Evolutionary conservation across 2,113 vertebrate species (phyloP).

Genomic region (Eulacestoma nigropectus): DNA sequence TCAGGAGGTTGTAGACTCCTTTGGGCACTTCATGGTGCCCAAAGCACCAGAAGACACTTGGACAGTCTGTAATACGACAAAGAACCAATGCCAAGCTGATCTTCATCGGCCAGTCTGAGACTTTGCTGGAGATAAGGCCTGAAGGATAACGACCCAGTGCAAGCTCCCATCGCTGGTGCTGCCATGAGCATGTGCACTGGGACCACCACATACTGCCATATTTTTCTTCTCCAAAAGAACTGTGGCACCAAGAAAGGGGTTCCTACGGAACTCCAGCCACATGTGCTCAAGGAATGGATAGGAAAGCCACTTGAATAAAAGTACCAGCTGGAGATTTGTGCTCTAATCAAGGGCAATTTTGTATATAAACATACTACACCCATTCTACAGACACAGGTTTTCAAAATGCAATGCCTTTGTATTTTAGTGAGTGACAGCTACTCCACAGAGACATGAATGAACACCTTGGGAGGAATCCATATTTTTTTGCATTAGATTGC

Average conservation of each 20-base stretch:
- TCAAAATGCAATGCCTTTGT: not conserved
- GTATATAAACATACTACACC: not conserved
- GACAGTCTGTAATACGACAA: not conserved
- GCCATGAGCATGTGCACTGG: accelerated
- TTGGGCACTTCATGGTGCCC: too few species aligned
- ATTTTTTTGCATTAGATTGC: not conserved
- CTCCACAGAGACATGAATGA: not conserved
- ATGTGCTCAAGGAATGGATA: accelerated
- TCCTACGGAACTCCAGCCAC: accelerated
- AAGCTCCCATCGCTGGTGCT: not conserved
- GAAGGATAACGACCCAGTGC: not conserved
- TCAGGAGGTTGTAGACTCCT: not conserved
- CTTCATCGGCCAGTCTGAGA: not conserved
- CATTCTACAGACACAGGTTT: not conserved
- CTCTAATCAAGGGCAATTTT: not conserved
- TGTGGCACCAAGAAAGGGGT: not conserved
- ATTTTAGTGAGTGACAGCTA: not conserved
- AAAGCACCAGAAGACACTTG: not conserved
- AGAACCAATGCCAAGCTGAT: not conserved
- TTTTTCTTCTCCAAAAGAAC: not conserved
- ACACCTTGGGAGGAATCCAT: not conserved
- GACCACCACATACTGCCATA: not conserved
- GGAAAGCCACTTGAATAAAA: not conserved
- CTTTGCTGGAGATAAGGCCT: not conserved
- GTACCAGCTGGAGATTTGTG: not conserved